Conservation (phyloP, 2,797 vertebrate genomes). For the Syngnathus rostellatus region DNA sequence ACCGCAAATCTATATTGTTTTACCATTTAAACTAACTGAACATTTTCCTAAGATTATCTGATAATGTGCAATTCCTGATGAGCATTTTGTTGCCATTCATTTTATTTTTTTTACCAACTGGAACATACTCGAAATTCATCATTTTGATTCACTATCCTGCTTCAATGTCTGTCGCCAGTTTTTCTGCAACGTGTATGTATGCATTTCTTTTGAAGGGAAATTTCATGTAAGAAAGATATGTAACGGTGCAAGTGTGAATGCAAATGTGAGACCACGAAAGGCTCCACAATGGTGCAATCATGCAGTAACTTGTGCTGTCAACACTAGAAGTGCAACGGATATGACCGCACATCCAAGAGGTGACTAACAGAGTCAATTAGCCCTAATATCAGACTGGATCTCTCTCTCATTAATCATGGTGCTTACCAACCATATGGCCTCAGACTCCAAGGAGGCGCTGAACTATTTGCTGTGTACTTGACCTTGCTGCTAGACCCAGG, state of each 20-base stretch:
- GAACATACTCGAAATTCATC: no score
- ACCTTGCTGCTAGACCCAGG: constrained; percentile 31
- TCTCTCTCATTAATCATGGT: constrained; percentile 51
- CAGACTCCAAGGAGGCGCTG: constrained; percentile 40
- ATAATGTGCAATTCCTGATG: background rate
- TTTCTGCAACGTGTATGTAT: background rate
- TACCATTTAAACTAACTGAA: no score
- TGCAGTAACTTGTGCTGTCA: constrained; percentile 14
- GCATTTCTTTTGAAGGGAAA: background rate
- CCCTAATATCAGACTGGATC: constrained; percentile 39
- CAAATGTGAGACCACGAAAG: background rate
- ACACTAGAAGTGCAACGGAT: constrained; percentile 24
- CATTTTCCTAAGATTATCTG: no score
- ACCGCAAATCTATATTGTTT: no score
- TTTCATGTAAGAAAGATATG: background rate
- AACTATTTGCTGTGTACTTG: constrained; percentile 42
- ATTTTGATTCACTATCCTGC: background rate
- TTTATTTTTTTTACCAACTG: no score
- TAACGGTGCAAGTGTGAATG: background rate
- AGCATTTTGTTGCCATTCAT: no score
- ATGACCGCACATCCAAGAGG: constrained; percentile 17
- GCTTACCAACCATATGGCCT: constrained; percentile 41
- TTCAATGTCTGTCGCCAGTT: background rate
- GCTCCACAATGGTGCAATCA: background rate
- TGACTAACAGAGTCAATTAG: constrained; percentile 43